Base-by-base conservation (phyloP, 2,797 vertebrate species). In the Schizothorax lantsangensis region DNA sequence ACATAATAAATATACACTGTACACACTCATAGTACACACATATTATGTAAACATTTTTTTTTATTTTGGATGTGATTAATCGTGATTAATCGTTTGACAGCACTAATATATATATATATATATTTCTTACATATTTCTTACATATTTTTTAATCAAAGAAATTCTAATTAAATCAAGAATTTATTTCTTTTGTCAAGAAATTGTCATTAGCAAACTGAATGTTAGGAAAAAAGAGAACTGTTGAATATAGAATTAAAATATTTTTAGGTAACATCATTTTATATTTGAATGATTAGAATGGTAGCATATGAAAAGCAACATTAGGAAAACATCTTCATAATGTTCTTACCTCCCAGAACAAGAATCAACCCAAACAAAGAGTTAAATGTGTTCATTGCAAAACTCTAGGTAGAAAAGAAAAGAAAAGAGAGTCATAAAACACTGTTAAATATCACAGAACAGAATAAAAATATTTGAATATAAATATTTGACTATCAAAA, bases 311-410 rank as follows among this genome's bases (percentile, higher is more conserved):
- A 36, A 62, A 4, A 36, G 38, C 10, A 68, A 30, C 49, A n/a
- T 54, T 26, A 33, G 43, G 8, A 17, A 81, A 84, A 23, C 59
- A 19, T 74, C 36, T 72, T 38, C 6, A 82, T 59, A 11, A 75
- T 52, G 12, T 9, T 83, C 87, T 77, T 90, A 90, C 89, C 89
- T 79, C 80, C 81, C 12, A 88, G 30, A 59, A 62, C 23, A 52
- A 85, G 45, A 78, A 74, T 87, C 89, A 79, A 89, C n/a, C 79
- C 9, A 43, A 84, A 73, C 45, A 88, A 36, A 47, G 19, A 64
- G 26, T 59, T 74, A 33, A 30, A 21, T 38, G 14, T 47, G 9
- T 81, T 85, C 62, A 75, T 57, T 81, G 19, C 72, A 49, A 71
- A 52, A 21, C 40, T 73, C 83, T 90, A 83, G 19, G 43, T 30